Evolutionary conservation across 2,888 invertebrate species (phyloP).

Genomic region (Metopia argyrocephala): DNA sequence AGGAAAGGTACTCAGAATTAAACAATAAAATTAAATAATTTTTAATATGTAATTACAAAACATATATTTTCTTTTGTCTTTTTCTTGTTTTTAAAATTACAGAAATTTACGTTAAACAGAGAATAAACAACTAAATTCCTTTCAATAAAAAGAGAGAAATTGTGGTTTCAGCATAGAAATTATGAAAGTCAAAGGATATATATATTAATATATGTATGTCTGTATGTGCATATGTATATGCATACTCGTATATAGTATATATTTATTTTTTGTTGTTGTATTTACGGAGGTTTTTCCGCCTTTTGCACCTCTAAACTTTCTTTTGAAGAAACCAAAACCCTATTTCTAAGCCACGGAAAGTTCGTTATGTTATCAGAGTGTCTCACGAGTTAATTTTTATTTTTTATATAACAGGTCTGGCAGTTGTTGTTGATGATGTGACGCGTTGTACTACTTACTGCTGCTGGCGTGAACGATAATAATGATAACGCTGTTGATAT

Average conservation of each 20-base stretch:
- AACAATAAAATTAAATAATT: too few species aligned
- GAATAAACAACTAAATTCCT: too few species aligned
- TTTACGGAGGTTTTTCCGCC: not conserved
- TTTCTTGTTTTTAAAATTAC: too few species aligned
- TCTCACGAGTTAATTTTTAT: not conserved
- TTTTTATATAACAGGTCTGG: conserved; percentile 5
- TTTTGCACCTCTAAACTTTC: not conserved
- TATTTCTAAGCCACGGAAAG: not conserved
- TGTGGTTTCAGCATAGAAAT: not conserved
- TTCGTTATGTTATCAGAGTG: not conserved
- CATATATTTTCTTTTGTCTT: too few species aligned
- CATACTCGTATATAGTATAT: too few species aligned
- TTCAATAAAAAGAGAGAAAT: not conserved
- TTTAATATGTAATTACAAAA: too few species aligned
- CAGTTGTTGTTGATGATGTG: conserved; percentile 39
- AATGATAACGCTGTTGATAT: conserved; percentile 48
- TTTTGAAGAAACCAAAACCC: not conserved
- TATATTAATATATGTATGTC: too few species aligned
- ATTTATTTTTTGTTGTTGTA: too few species aligned
- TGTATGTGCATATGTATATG: too few species aligned
- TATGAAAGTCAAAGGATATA: not conserved
- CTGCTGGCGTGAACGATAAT: conserved; percentile 30
- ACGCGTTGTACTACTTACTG: conserved; percentile 28
- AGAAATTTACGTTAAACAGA: too few species aligned
- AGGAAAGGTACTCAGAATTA: too few species aligned